Evolutionary conservation across 1,140 invertebrate species (phyloP), one percentile per base, ranked within the genome.

Genomic region (Wasmannia auropunctata): DNA sequence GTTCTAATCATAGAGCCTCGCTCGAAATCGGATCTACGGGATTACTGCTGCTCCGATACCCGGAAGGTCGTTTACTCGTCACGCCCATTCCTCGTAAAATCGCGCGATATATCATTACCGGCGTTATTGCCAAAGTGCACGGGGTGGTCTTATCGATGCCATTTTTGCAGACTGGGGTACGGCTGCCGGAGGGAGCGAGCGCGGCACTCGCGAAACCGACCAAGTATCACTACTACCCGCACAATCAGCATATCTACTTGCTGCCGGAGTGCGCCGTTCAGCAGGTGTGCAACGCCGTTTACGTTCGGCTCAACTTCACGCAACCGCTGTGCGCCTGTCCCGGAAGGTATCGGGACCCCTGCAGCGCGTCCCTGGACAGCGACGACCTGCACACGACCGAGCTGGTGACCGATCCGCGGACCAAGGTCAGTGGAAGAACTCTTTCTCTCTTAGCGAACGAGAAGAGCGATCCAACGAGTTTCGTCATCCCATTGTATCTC

Each of bases 191-290:
- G 87, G 96, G 96, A 43, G 97, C 97, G 2, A 96, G 96, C 67
- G 94, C 94, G 40, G 96, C 97, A 56, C 93, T 97, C 37, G 96
- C 96, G 34, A 98, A 98, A 93, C 98, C 98, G 4, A 98, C 98
- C 54, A 98, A 98, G 95, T 98, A 98, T 95, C 98, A 98, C 93
- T 98, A 98, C 95, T 98, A 98, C 94, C 98, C 98, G n/a, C 98
- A 98, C 95, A 98, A 98, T 95, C 98, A 98, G 94, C 98, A 98
- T 94, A 97, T 98, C 90, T 98, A 98, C 96, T 95, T 98, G 90
- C 96, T 98, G 77, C 98, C 98, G 75, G 98, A 98, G 95, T 99
- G 98, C 95, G 98, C 98, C 74, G 98, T 98, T 89, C 98, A 99
- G 95, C 96, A 98, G 96, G 98, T 98, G 77, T 99, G 98, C 95